Evolutionary conservation across 2,797 vertebrate species (phyloP).

Genomic region (Chaunax sp.): DNA sequence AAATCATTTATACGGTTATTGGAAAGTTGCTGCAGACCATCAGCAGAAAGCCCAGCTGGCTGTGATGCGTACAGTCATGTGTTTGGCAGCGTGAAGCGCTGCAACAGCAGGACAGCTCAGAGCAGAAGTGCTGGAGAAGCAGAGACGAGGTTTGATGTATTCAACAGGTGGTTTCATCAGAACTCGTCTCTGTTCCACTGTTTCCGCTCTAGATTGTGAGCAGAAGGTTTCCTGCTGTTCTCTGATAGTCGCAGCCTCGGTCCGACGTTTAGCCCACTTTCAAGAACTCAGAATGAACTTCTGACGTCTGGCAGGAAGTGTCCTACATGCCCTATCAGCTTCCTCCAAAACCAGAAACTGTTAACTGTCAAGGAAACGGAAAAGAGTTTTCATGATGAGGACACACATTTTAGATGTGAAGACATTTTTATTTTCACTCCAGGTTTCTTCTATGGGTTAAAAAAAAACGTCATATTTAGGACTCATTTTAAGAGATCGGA

Average conservation of each 20-base stretch:
- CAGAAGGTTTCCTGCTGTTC: not conserved
- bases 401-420: too few relatives aligned
- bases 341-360: conserved; percentile 15
- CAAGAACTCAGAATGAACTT: conserved; percentile 30
- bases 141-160: conserved; percentile 48
- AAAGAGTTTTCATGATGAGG: too few relatives aligned
- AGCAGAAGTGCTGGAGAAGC: conserved; percentile 52
- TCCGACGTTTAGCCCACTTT: not conserved
- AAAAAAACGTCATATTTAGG: too few relatives aligned
- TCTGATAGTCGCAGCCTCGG: not conserved
- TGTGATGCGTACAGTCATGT: conserved; percentile 43
- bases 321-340: conserved; percentile 7
- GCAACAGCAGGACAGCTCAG: conserved; percentile 53
- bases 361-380: not conserved
- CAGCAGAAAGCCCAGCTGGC: conserved; percentile 43
- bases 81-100: conserved; percentile 60
- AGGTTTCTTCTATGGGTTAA: too few relatives aligned
- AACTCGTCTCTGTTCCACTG: conserved; percentile 22
- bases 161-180: conserved; percentile 39
- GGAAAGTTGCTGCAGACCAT: conserved; percentile 56
- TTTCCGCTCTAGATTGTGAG: conserved; percentile 37
- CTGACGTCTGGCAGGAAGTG: conserved; percentile 13
- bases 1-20: too few relatives aligned
- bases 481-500: too few relatives aligned
- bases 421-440: too few relatives aligned